Percentiles rank a stretch among this genome's conserved stretches.
These are phyloP conservation scores for Pygoscelis adeliae DNA, from an alignment of 2,113 vertebrate genomes.

Conservation along the genomic window DNA sequence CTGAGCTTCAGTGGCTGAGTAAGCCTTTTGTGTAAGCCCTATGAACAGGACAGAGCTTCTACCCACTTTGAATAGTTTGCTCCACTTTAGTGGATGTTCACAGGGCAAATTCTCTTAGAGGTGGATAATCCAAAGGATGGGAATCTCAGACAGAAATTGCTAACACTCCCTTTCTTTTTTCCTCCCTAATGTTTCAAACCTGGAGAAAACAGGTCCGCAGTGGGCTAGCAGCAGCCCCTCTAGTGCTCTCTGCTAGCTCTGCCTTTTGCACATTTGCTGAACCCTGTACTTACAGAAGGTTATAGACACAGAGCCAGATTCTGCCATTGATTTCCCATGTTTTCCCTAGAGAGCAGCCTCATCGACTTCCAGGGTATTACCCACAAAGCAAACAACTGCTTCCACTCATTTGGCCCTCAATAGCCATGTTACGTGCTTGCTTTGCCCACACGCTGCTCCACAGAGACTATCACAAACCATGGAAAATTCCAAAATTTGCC, in stretches of 20 bases:
- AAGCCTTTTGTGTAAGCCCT: neutral
- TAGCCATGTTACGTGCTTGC: neutral
- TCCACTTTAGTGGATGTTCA: neutral
- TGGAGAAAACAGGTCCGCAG: neutral
- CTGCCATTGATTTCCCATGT: neutral
- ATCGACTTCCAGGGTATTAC: neutral
- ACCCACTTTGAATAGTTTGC: neutral
- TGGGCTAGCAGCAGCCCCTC: neutral
- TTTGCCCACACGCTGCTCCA: constrained; percentile 12
- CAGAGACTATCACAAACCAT: constrained; percentile 29
- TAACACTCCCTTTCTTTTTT: neutral
- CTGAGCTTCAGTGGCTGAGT: neutral
- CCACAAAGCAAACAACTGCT: constrained; percentile 19
- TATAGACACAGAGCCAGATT: neutral
- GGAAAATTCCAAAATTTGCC: constrained; percentile 47
- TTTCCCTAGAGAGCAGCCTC: constrained; percentile 7
- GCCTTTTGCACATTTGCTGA: neutral
- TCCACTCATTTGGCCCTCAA: neutral
- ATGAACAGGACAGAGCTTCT: neutral
- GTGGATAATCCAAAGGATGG: neutral
- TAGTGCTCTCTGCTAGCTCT: neutral
- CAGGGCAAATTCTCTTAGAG: neutral
- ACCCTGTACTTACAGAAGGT: neutral
- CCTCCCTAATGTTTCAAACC: neutral
- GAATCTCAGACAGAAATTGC: neutral